Percentiles rank a stretch among this genome's conserved stretches.
phyloP scores from a whole-genome alignment of 2,113 vertebrate genomes.

The Caranx melampygus region DNA sequence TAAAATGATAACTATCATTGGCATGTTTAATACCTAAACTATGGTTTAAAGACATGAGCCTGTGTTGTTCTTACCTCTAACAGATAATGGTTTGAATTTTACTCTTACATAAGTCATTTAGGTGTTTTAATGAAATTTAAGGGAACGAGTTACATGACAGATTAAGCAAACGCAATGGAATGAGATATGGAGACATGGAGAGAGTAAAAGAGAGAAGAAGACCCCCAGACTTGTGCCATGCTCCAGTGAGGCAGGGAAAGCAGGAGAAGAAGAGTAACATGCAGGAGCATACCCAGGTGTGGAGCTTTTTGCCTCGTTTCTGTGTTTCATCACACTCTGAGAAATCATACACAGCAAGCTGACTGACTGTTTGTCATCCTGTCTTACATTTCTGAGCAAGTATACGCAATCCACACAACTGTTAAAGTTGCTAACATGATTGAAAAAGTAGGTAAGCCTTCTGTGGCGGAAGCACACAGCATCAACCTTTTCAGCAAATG shows the following conservation, averaged over 20 bases:
- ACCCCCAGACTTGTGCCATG: slow-evolving; percentile 31
- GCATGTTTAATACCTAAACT: slow-evolving; percentile 27
- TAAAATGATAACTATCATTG: slow-evolving; percentile 49
- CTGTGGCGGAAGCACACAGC: neutral
- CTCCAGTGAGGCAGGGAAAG: slow-evolving; percentile 63
- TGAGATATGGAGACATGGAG: neutral
- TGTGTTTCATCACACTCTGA: slow-evolving; percentile 20
- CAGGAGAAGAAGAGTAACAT: slow-evolving; percentile 18
- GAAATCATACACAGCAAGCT: neutral
- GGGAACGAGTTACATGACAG: neutral
- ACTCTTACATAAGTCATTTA: slow-evolving; percentile 6
- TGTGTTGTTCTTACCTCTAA: slow-evolving; percentile 9
- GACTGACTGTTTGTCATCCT: neutral
- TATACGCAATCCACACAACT: neutral
- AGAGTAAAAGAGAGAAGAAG: neutral
- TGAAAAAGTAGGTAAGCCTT: neutral
- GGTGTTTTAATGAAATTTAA: slow-evolving; percentile 1
- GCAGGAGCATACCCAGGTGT: neutral
- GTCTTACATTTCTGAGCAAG: neutral
- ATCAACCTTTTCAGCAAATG: neutral
- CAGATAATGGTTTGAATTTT: slow-evolving; percentile 1
- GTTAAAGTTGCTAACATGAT: neutral
- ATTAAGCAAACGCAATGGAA: slow-evolving; percentile 4
- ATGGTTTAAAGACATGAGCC: slow-evolving; percentile 13
- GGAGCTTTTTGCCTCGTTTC: slow-evolving; percentile 9